Base-by-base conservation (phyloP, 2,797 vertebrate genomes). In the Sebastes oblongus region DNA sequence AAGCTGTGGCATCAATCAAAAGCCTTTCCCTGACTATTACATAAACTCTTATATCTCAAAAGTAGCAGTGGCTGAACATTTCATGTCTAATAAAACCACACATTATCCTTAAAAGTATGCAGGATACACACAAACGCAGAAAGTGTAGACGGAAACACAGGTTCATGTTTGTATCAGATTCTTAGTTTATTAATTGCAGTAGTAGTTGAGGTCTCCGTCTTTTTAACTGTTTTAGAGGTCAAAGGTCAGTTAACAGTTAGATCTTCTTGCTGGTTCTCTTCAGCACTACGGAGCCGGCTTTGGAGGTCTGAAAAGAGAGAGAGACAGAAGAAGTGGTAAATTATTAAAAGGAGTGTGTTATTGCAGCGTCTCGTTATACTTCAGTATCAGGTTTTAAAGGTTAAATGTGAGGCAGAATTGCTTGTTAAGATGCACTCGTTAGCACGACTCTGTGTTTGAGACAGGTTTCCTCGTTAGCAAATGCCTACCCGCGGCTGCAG, bases 231-330 rank as follows among this genome's bases (percentile, higher is more conserved):
- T 58, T 9, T 3, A 75, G 30, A 66, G 36, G 67, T 83, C 50
- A 65, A 67, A 60, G 30, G 36, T 81, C 78, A 62, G 32, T 70
- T 27, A 64, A 79, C 13, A 5, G 36, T 95, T 91, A 96, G 72
- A 96, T 75, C 92, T 95, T 96, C 91, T 89, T 96, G 93, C 95
- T 96, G 86, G 88, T 94, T 83, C 95, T 95, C 82, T 90, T 94
- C 65, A 95, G 82, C 30, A 92, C 73, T 0, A 94, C 90, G 8
- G 95, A 81, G 16, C 93, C 94, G 1, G 92, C 88, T 56, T 84
- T 95, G 80, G 93, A 96, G 66, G 81, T 96, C 96, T 96, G 60
- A 4, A 52, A 20, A 52, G 50, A 52, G 46, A 50, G 8, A 75
- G 13, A 78, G 18, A 88, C 9, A 84, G 24, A 50, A 65, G 46